Conservation (phyloP, 1,140 invertebrate species). For the Hyphantria cunea region DNA sequence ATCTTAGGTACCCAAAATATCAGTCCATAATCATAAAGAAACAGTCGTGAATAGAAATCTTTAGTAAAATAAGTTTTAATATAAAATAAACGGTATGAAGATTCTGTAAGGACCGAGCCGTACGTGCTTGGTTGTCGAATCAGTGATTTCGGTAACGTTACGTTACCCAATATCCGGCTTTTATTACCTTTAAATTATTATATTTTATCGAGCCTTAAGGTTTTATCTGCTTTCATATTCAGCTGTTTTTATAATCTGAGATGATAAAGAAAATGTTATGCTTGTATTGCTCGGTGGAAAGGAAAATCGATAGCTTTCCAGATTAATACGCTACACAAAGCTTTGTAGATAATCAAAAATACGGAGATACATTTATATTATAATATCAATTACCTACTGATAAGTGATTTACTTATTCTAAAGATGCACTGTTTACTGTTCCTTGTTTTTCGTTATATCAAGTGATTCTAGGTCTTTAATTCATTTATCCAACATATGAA, state of each 20-base stretch:
- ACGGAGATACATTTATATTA: no score
- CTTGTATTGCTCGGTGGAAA: neutral
- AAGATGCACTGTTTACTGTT: no score
- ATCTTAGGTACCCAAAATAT: neutral
- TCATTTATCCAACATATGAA: no score
- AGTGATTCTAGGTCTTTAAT: no score
- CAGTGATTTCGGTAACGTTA: slow-evolving; percentile 30
- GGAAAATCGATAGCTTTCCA: no score
- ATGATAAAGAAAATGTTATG: slow-evolving; percentile 1
- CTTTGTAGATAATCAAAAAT: no score
- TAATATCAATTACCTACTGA: no score
- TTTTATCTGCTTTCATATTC: slow-evolving; percentile 26
- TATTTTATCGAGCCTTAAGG: slow-evolving; percentile 19
- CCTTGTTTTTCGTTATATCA: no score
- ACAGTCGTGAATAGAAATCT: slow-evolving; percentile 21
- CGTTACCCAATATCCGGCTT: slow-evolving; percentile 25
- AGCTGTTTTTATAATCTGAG: slow-evolving; percentile 16
- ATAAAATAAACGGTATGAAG: slow-evolving; percentile 18
- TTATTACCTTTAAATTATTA: slow-evolving; percentile 32
- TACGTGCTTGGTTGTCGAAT: slow-evolving; percentile 29
- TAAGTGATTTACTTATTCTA: no score
- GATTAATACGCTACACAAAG: no score
- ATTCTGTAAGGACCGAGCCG: slow-evolving; percentile 24
- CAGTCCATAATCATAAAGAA: neutral
- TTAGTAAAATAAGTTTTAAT: slow-evolving; percentile 29